These are phyloP conservation scores for Drosophila kikkawai DNA, from an alignment of 1,140 invertebrate genomes.

Conservation along the genomic window DNA sequence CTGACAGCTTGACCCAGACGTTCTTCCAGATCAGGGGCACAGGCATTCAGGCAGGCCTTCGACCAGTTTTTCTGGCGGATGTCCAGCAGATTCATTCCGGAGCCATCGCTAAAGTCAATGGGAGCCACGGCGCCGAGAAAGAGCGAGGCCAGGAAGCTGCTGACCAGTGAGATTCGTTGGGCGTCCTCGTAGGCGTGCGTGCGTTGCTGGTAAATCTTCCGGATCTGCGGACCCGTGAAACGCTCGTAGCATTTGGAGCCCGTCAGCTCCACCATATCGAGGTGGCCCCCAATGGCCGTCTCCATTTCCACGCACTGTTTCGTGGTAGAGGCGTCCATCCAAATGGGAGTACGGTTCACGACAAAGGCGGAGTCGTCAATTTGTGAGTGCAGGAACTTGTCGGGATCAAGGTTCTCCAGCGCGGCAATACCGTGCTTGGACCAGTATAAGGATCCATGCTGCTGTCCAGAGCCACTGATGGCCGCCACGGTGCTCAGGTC, in stretches of 20 bases:
- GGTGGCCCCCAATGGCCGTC: slow-evolving; percentile 91
- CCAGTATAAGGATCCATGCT: slow-evolving; percentile 99
- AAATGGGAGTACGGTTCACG: slow-evolving; percentile 93
- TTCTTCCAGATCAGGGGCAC: slow-evolving; percentile 89
- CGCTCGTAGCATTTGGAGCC: slow-evolving; percentile 97
- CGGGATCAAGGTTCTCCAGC: slow-evolving; percentile 89
- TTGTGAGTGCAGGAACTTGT: slow-evolving; percentile 93
- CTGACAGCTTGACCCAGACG: slow-evolving; percentile 91
- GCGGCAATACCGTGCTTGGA: slow-evolving; percentile 89
- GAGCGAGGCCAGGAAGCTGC: slow-evolving; percentile 95
- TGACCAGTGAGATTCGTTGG: slow-evolving; percentile 96
- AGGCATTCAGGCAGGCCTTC: slow-evolving; percentile 90
- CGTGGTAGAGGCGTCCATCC: slow-evolving; percentile 98
- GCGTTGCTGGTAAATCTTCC: slow-evolving; percentile 92
- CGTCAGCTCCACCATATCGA: slow-evolving; percentile 93
- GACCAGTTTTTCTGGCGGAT: slow-evolving; percentile 93
- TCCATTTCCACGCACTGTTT: slow-evolving; percentile 93
- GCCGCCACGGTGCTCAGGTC: slow-evolving; percentile 93
- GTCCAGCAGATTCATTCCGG: slow-evolving; percentile 98
- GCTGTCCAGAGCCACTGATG: slow-evolving; percentile 96
- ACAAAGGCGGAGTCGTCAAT: slow-evolving; percentile 91
- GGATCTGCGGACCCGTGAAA: slow-evolving; percentile 97
- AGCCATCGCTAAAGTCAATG: slow-evolving; percentile 96
- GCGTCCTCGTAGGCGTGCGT: slow-evolving; percentile 92
- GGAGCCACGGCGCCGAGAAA: slow-evolving; percentile 95